Evolutionary conservation across 2,113 vertebrate genomes (phyloP), one percentile per base, ranked within the genome.

Genomic region (Microcebus griseorufus): DNA sequence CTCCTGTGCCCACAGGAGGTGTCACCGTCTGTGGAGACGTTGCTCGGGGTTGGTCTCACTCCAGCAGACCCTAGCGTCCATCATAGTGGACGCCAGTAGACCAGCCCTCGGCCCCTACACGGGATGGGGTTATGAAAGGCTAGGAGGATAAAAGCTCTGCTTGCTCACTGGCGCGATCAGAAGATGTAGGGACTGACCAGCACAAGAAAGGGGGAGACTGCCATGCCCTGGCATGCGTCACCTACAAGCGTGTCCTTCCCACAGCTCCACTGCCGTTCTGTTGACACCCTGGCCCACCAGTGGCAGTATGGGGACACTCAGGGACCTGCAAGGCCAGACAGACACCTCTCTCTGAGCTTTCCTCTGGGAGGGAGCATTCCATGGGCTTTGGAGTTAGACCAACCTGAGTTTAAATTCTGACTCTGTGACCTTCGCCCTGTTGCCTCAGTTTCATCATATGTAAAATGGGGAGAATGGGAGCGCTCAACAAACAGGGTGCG

Each of bases 211-310:
- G n/a, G n/a, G n/a, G n/a, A n/a, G n/a, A n/a, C n/a, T n/a, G n/a
- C n/a, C n/a, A n/a, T n/a, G n/a, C n/a, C n/a, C n/a, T n/a, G 37
- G 10, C 6, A 1, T 10, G 20, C 0, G 0, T 27, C 67, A 18
- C 17, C n/a, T 1, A 81, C 48, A 79, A 22, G 45, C 34, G 23
- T 17, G 10, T 22, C 64, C 70, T 89, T 82, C 23, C 51, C 34
- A 62, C 1, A 58, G 72, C 55, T 65, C 27, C 9, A 25, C n/a
- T 14, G 3, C 48, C 25, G 39, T 37, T 32, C 72, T 14, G 5
- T 2, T 16, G 27, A 23, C 53, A 34, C 22, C 27, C 58, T 78
- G 9, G 34, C 64, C 32, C 25, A 65, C 65, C 25, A 20, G 17
- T 0, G 64, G 29, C 82, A 53, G 62, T 14, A 20, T n/a, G 58